These are phyloP conservation scores for Drosophila lutescens DNA, from an alignment of 2,888 invertebrate species.

Conservation along the genomic window DNA sequence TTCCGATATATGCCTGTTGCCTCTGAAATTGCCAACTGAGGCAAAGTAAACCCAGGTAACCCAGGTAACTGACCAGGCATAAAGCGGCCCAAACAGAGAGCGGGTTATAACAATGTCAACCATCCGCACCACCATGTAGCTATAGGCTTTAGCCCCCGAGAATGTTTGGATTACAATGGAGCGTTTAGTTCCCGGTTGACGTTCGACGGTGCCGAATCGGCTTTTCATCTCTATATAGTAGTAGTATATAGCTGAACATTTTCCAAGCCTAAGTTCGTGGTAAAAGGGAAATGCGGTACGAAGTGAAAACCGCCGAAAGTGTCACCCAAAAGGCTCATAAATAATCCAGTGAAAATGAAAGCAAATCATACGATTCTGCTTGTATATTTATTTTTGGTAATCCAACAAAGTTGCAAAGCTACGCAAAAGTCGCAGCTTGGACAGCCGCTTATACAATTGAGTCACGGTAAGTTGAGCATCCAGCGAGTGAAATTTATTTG, in stretches of 20 bases:
- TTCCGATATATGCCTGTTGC: constrained; percentile 76
- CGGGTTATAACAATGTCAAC: constrained; percentile 50
- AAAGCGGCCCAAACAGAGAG: constrained; percentile 82
- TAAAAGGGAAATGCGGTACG: constrained; percentile 22
- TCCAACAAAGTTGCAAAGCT: constrained; percentile 47
- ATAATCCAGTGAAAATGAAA: constrained; percentile 62
- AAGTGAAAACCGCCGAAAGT: constrained; percentile 28
- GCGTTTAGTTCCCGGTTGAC: constrained; percentile 76
- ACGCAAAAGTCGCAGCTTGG: constrained; percentile 57
- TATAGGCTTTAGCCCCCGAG: constrained; percentile 5
- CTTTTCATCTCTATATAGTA: not conserved
- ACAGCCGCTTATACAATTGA: constrained; percentile 82
- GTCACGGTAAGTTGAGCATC: constrained; percentile 82
- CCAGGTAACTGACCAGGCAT: constrained; percentile 83
- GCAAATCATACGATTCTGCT: constrained; percentile 43
- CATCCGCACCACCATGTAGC: constrained; percentile 44
- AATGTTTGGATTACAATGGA: constrained; percentile 66
- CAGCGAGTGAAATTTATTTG: constrained; percentile 61
- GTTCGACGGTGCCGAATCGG: constrained; percentile 58
- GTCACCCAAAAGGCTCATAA: constrained; percentile 34
- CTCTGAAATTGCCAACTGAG: constrained; percentile 47
- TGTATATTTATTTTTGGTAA: constrained; percentile 56
- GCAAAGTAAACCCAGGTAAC: constrained; percentile 60
- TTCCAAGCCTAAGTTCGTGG: not conserved
- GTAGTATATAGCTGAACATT: not conserved